Evolutionary conservation across 2,888 invertebrate genomes (phyloP), one percentile per base, ranked within the genome.

Genomic region (Neria commutata): DNA sequence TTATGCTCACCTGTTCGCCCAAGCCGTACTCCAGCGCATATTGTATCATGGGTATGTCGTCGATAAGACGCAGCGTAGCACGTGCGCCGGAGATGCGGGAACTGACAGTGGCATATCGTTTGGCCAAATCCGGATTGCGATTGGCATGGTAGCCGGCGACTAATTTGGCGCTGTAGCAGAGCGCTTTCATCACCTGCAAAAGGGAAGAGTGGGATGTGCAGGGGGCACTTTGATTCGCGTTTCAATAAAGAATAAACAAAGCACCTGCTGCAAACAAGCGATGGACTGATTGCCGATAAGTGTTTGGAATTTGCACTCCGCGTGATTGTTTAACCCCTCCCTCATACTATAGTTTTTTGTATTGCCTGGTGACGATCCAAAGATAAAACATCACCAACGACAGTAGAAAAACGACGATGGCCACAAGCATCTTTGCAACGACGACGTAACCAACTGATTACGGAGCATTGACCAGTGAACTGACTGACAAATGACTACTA

Each of bases 21-120:
- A 89, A 83, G 8, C 91, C 91, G 83, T 92, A 94, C 62, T 85
- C 86, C 46, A 90, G 79, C 42, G 88, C 88, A 73, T 88, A 88
- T 68, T 89, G 86, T 57, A 94, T 83, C 88, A 90, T 91, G 0
- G 94, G 92, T 62, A 94, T 84, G 73, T 94, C 94, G 82, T 94
- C 94, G 69, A 95, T 88, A 34, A 95, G 84, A 34, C 95, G 84
- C 58, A 94, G 82, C 64, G 92, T 89, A 60, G 91, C 87, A 69
- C 95, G 84, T 23, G 91, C 91, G 21, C 85, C 86, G 40, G 92
- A 92, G 74, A 93, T 86, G 65, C 87, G 85, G 6, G 89, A 89
- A 64, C 91, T 89, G 67, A 89, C 85, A 51, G 74, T 82, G 64
- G 84, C 83, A 58, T 86, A 85, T 66, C 85, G 85, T 5, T 87